Base-by-base conservation (phyloP, 2,888 invertebrate genomes). In the Cancer borealis region DNA sequence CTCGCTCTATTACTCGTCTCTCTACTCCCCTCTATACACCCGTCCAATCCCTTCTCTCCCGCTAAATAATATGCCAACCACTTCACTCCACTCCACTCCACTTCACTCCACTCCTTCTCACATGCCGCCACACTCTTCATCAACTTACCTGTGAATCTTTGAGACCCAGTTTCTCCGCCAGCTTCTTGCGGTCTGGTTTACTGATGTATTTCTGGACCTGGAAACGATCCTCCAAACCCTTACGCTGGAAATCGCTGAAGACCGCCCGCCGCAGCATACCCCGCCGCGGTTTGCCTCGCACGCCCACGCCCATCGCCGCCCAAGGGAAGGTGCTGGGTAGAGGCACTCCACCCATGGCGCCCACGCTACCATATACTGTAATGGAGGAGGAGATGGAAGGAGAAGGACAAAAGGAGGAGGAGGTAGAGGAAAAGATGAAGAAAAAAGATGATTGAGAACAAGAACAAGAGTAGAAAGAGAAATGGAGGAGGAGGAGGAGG, bases 221-320 rank as follows among this genome's bases (percentile, higher is more conserved):
- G 97, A 99, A 99, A 96, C 99, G 97, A 96, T 99, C 98, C 97
- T 99, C 99, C 96, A 99, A 97, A 0, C 99, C 99, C 96, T 99
- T 99, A 88, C 99, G 97, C 96, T 99, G 99, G 0, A 98, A 98
- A 96, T 99, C 99, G 3, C 98, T 98, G 97, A 99, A 99, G 84
- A 99, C 99, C 0, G 99, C 99, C 79, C 99, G 97, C 84, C 99
- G 97, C 98, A 99, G 98, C 99, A 99, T 99, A 0, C 99, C 99
- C 8, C 99, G 97, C 0, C 99, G 97, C 0, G 99, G 99, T 96
- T 99, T 99, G 96, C 99, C 96, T 84, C 95, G 8, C 54, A 95
- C 94, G 54, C 94, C 94, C 89, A 95, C 95, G 87, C 94, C 94
- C 94, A 95, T 98, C 96, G 98, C 98, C 84, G 98, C 98, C 99